Evolutionary conservation across 2,888 invertebrate species (phyloP).

Genomic region (Eubasilissa splendida): DNA sequence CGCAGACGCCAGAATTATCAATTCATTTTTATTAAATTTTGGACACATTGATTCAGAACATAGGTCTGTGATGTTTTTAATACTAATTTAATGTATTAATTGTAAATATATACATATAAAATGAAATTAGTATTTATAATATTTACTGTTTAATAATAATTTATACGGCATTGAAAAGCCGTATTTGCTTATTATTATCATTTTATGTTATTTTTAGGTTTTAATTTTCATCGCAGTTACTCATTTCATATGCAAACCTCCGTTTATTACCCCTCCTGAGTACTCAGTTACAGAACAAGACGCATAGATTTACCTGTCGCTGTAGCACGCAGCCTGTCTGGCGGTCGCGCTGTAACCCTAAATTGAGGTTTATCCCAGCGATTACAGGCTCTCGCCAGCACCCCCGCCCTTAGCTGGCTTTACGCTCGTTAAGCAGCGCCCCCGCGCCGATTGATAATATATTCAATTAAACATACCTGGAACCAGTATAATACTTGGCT

Average conservation of each 20-base stretch:
- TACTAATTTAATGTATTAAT: no score
- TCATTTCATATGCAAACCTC: neutral
- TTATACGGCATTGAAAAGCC: no score
- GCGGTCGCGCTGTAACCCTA: constrained; percentile 27
- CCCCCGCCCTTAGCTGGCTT: constrained; percentile 32
- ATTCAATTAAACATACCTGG: constrained; percentile 36
- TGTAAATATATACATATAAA: no score
- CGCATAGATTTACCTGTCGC: constrained; percentile 39
- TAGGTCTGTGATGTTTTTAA: no score
- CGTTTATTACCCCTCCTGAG: constrained; percentile 17
- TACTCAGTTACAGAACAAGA: constrained; percentile 12
- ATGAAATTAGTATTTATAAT: no score
- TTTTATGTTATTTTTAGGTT: no score
- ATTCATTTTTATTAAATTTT: no score
- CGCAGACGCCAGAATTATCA: no score
- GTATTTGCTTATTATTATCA: no score
- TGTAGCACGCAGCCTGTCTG: constrained; percentile 18
- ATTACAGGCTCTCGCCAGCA: constrained; percentile 10
- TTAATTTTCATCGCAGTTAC: no score
- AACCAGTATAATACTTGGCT: neutral
- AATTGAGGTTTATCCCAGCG: constrained; percentile 40
- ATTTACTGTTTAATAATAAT: no score
- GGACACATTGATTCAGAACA: no score
- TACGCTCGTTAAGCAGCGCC: constrained; percentile 40
- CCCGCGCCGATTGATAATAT: constrained; percentile 5